phyloP scores from a whole-genome alignment of 1,140 invertebrate genomes.

The Conus betulinus region DNA sequence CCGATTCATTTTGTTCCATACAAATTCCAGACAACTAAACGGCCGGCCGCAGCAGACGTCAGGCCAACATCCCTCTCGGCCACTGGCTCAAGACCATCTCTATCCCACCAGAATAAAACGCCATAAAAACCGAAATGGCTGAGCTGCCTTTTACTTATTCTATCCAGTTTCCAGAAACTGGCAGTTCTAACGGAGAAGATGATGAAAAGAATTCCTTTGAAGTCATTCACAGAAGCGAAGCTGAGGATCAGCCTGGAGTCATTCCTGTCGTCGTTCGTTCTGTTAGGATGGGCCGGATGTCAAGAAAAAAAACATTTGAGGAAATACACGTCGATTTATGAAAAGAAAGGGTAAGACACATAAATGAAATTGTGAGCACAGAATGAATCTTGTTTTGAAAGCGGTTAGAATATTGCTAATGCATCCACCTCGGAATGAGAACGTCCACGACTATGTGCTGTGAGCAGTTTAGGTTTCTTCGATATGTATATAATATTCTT shows the following conservation, averaged over 20 bases:
- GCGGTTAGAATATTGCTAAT: too few relatives aligned
- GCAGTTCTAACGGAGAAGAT: not conserved
- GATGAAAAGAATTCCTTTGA: conserved; percentile 28
- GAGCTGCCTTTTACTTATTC: conserved; percentile 24
- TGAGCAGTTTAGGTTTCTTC: too few relatives aligned
- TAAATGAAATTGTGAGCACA: too few relatives aligned
- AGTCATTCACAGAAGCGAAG: conserved; percentile 23
- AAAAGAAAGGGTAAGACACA: conserved; percentile 82
- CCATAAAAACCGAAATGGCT: not conserved
- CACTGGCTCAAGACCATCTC: not conserved
- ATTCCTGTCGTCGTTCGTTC: conserved; percentile 84
- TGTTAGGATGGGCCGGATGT: conserved; percentile 88
- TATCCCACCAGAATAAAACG: too few relatives aligned
- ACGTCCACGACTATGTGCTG: too few relatives aligned
- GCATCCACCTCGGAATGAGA: too few relatives aligned
- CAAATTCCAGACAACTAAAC: conserved; percentile 7
- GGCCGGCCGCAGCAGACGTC: not conserved
- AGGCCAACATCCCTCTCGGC: not conserved
- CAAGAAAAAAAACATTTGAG: conserved; percentile 84
- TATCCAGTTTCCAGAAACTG: conserved; percentile 5
- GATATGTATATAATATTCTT: too few relatives aligned
- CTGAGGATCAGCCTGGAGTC: not conserved
- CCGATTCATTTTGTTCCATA: not conserved
- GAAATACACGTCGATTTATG: conserved; percentile 87
- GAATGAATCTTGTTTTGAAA: too few relatives aligned